Evolutionary conservation across 2,113 vertebrate genomes (phyloP).

Genomic region (Periophthalmodon schlosseri): DNA sequence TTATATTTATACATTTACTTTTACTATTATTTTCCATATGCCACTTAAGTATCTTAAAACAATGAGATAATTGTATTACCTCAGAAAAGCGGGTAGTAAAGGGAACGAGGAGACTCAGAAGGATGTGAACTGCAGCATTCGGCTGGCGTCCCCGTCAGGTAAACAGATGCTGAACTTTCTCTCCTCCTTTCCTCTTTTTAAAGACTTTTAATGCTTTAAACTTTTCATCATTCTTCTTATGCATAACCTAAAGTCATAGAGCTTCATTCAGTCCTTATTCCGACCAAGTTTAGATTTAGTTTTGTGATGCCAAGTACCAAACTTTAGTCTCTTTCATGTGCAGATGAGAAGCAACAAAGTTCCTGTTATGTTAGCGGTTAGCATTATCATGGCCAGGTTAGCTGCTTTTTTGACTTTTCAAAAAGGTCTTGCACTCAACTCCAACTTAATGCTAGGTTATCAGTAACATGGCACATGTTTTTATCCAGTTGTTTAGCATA

Average conservation of each 20-base stretch:
- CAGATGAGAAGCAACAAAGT: conserved; percentile 32
- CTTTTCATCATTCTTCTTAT: too few relatives aligned
- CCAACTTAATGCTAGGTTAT: too few relatives aligned
- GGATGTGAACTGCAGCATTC: not conserved
- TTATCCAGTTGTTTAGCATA: not conserved
- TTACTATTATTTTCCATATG: not conserved
- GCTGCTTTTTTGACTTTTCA: not conserved
- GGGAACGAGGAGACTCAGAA: not conserved
- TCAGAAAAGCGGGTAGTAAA: not conserved
- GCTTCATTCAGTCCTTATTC: not conserved
- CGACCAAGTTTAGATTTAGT: not conserved
- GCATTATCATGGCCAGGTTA: conserved; percentile 35
- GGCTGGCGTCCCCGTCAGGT: conserved; percentile 29
- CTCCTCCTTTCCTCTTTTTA: too few relatives aligned
- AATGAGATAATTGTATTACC: not conserved
- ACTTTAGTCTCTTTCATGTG: conserved; percentile 16
- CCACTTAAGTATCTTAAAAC: not conserved
- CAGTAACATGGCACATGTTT: too few relatives aligned
- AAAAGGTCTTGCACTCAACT: not conserved
- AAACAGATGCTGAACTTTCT: conserved; percentile 40
- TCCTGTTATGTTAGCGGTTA: conserved; percentile 46
- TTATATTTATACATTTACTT: not conserved
- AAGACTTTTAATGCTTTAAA: not conserved
- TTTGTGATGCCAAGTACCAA: not conserved
- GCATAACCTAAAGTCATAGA: not conserved